Conservation (phyloP, 2,888 invertebrate species). For the Apamea epomidion region DNA sequence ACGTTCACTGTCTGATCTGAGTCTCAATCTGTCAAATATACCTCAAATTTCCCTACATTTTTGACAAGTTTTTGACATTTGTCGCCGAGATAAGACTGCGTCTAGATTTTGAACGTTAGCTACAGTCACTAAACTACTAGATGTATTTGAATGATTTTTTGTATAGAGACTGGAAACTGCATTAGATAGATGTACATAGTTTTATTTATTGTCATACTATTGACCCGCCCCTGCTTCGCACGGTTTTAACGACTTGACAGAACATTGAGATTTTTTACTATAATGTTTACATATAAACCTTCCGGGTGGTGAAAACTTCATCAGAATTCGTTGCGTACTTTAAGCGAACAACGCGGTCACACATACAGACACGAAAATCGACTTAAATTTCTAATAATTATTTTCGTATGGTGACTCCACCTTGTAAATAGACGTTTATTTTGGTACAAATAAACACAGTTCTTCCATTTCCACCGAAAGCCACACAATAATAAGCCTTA, state of each 20-base stretch:
- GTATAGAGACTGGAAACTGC: background rate
- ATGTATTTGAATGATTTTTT: background rate
- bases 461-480: constrained; percentile 45
- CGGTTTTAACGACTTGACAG: background rate
- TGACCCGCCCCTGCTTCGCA: background rate
- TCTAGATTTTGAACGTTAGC: background rate
- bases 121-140: background rate
- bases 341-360: background rate
- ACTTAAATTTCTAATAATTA: background rate
- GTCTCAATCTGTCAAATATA: background rate
- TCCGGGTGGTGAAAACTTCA: background rate
- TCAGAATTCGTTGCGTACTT: background rate
- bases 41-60: background rate
- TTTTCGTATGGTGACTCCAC: background rate
- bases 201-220: too few species aligned
- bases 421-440: background rate
- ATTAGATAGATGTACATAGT: background rate
- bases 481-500: constrained; percentile 72
- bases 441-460: constrained; percentile 13
- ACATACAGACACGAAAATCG: background rate
- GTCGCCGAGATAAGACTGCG: background rate
- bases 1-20: too few species aligned
- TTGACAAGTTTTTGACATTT: background rate
- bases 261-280: background rate
- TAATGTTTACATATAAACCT: background rate